Conservation (phyloP, 2,797 vertebrate genomes). For the Toxotes lorentzi region DNA sequence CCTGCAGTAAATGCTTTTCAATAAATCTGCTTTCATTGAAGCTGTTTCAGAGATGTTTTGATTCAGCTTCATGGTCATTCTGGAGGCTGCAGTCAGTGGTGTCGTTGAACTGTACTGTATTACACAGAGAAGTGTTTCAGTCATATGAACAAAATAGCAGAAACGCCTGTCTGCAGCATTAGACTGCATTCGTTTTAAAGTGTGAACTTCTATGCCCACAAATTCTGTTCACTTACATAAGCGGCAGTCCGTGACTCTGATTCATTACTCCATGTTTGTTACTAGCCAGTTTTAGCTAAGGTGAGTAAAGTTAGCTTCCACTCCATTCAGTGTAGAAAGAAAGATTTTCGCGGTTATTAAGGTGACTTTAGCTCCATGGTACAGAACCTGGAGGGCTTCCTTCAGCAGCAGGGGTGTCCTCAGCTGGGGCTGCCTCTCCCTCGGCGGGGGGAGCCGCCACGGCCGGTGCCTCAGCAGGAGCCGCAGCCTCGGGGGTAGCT, state of each 20-base stretch:
- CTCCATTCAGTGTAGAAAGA: not conserved
- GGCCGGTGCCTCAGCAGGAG: slow-evolving; percentile 27
- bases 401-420: slow-evolving; percentile 48
- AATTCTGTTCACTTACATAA: not conserved
- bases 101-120: not conserved
- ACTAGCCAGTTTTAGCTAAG: not conserved
- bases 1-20: not conserved
- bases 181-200: not conserved
- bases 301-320: not conserved
- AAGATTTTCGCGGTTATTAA: not conserved
- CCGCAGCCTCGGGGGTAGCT: slow-evolving; percentile 18
- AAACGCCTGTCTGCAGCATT: not conserved
- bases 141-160: not conserved
- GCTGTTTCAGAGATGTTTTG: not conserved
- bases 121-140: not conserved
- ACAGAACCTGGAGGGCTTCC: slow-evolving; percentile 61
- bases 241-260: not conserved
- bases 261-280: not conserved
- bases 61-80: not conserved
- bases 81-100: not conserved
- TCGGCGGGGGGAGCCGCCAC: slow-evolving; percentile 39
- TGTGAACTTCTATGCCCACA: not conserved
- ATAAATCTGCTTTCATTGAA: not conserved
- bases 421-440: slow-evolving; percentile 54
- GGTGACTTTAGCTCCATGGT: slow-evolving; percentile 4